These are phyloP conservation scores for Brenthis daphne DNA, from an alignment of 2,888 invertebrate genomes.

Conservation along the genomic window DNA sequence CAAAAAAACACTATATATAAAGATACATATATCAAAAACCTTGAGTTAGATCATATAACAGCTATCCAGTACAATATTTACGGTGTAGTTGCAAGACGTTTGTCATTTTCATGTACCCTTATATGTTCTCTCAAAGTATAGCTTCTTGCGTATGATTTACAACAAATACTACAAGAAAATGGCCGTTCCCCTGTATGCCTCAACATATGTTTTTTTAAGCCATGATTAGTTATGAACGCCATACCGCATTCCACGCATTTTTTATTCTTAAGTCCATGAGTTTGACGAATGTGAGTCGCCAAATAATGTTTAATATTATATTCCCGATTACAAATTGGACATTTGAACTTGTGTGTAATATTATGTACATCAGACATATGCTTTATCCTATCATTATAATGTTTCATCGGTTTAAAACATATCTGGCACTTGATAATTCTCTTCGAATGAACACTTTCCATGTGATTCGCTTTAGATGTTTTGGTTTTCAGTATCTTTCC, in stretches of 20 bases:
- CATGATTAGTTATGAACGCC: slow-evolving; percentile 70
- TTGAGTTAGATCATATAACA: too few species aligned
- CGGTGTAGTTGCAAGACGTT: slow-evolving; percentile 4
- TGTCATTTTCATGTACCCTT: slow-evolving; percentile 55
- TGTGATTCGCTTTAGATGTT: slow-evolving; percentile 63
- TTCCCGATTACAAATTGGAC: slow-evolving; percentile 60
- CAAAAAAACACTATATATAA: too few species aligned
- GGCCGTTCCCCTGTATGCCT: slow-evolving; percentile 63
- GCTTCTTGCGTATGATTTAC: slow-evolving; percentile 67
- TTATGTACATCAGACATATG: slow-evolving; percentile 71
- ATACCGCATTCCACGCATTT: slow-evolving; percentile 73
- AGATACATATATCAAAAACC: too few species aligned
- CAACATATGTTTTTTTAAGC: slow-evolving; percentile 60
- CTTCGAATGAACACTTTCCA: slow-evolving; percentile 67
- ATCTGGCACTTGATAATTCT: slow-evolving; percentile 67
- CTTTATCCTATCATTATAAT: slow-evolving; percentile 70
- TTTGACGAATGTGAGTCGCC: slow-evolving; percentile 69
- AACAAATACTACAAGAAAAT: slow-evolving; percentile 64
- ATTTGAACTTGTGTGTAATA: slow-evolving; percentile 68
- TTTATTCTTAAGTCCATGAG: slow-evolving; percentile 72
- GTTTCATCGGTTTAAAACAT: slow-evolving; percentile 69
- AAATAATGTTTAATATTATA: slow-evolving; percentile 72
- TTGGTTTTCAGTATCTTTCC: slow-evolving; percentile 67
- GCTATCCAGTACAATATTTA: neutral
- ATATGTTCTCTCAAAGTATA: slow-evolving; percentile 68